Percentiles rank a stretch among this genome's conserved stretches.
Conservation (phyloP, 2,797 vertebrate genomes). For the Australoheros facetus region DNA sequence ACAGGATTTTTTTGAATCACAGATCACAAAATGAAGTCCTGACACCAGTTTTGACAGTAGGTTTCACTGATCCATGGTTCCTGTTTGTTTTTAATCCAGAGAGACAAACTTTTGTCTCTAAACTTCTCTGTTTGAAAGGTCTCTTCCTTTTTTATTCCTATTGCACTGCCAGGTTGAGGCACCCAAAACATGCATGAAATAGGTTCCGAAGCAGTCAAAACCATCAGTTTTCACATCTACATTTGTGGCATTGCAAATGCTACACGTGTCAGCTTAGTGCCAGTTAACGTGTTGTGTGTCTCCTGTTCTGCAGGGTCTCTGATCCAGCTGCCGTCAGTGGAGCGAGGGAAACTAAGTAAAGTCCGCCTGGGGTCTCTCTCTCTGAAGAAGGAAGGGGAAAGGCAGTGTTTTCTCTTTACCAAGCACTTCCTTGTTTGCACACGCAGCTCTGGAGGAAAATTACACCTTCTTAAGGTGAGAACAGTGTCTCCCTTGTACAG, state of each 20-base stretch:
- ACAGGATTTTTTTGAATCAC: conserved; percentile 1
- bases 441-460: conserved; percentile 96
- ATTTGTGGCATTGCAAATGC: conserved; percentile 19
- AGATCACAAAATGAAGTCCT: neutral
- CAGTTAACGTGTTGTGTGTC: conserved; percentile 13
- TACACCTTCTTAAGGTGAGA: conserved; percentile 95
- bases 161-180: neutral
- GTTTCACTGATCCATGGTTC: neutral
- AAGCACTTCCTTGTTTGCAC: conserved; percentile 99
- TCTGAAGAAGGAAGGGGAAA: conserved; percentile 97
- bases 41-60: neutral
- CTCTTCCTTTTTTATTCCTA: neutral
- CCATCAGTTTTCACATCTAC: neutral
- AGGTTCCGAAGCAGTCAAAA: neutral
- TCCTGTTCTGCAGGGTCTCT: conserved; percentile 86
- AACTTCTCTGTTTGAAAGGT: neutral
- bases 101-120: neutral
- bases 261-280: conserved; percentile 32
- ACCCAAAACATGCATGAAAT: neutral
- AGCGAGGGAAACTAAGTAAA: conserved; percentile 95
- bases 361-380: conserved; percentile 95
- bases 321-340: conserved; percentile 97
- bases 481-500: neutral
- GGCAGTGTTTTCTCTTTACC: conserved; percentile 98
- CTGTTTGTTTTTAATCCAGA: neutral